Evolutionary conservation across 2,888 invertebrate genomes (phyloP), one percentile per base, ranked within the genome.

Genomic region (Taenaris catops): DNA sequence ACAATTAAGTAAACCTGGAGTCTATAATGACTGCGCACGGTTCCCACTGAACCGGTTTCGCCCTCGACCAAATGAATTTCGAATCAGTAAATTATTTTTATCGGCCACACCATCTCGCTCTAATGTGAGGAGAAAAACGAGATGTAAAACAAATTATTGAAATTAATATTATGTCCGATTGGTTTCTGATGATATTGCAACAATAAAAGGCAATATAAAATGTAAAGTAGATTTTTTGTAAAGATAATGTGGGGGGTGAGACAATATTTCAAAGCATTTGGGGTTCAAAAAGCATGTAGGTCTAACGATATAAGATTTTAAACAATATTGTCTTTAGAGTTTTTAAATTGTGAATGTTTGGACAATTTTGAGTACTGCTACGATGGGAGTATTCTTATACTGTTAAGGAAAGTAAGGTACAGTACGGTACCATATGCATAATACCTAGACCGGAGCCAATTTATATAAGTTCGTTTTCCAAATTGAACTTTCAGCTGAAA

Each of bases 171-270:
- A 35, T 18, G 31, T 25, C 33, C 38, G 33, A 48, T 43, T 34
- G 42, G 31, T 41, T 38, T 23, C 43, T 43, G 36, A 43, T 41
- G 35, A 41, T 41, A 42, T 46, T 48, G 48, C 46, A 48, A 49
- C 41, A 48, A 44, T 46, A 49, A 48, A 47, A 44, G 20, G 38
- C 29, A 41, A 45, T 38, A 47, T 33, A 34, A 42, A 39, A 42
- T 27, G 24, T 28, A 58, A 62, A 61, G 58, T 63, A 55, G 50
- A 44, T 41, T 43, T 26, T 7, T 36, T 43, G 53, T 57, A 53
- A 55, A 49, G 62, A 66, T 64, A 67, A 68, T 72, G 70, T 67
- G 62, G 59, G 60, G 48, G 55, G 68, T 64, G 76, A 75, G 78
- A 74, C 50, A n/a, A n/a, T 51, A 48, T 53, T 60, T 63, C 57